Percentiles rank a stretch among this genome's conserved stretches.
These are phyloP conservation scores for Cherax destructor DNA, from an alignment of 1,140 invertebrate species.

Conservation along the genomic window DNA sequence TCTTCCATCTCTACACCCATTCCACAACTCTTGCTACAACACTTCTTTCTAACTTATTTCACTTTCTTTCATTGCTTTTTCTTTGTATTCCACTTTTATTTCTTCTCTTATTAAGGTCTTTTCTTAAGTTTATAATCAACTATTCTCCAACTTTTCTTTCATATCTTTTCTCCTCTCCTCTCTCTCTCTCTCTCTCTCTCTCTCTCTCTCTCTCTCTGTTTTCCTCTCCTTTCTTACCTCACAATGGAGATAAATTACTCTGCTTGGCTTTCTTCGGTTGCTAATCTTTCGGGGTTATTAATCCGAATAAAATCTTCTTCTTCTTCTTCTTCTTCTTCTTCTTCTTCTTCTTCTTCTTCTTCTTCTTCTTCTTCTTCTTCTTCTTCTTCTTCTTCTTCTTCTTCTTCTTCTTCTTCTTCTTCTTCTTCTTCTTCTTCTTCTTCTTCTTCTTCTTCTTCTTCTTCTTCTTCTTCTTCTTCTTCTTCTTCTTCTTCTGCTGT, in stretches of 20 bases:
- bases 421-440: not conserved
- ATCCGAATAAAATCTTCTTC: not conserved
- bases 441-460: not conserved
- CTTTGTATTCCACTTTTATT: no score
- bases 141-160: no score
- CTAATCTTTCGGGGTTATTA: not conserved
- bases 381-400: constrained; percentile 1
- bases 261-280: not conserved
- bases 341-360: not conserved
- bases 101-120: no score
- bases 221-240: no score
- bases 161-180: not conserved
- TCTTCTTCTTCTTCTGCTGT: not conserved
- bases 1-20: no score
- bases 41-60: no score
- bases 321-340: not conserved
- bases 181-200: constrained; percentile 9
- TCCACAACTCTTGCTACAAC: no score
- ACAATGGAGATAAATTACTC: no score
- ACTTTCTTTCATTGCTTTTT: no score
- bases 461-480: not conserved
- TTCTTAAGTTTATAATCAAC: no score
- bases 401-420: not conserved
- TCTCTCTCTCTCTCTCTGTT: not conserved
- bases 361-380: not conserved